A percentile compares a stretch with the other conserved stretches of the same genome.
Conservation (phyloP, 92 coral and sea anemone species). For the Epizoanthus stellaris region DNA sequence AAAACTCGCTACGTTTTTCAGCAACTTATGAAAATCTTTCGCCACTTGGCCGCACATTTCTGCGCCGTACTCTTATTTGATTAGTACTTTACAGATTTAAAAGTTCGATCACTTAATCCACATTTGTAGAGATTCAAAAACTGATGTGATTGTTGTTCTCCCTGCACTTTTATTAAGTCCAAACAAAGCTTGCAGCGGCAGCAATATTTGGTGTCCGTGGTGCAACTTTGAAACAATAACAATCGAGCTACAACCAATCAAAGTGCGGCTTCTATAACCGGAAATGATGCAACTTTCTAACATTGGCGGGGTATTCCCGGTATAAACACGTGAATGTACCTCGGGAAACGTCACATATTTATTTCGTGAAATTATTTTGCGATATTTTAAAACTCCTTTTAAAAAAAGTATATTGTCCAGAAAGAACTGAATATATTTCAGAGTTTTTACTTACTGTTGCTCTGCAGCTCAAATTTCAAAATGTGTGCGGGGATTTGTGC, state of each 20-base stretch:
- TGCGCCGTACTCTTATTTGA: not conserved
- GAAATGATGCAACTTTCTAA: conserved; percentile 40
- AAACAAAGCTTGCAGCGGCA: not conserved
- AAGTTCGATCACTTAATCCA: not conserved
- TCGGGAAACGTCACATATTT: not conserved
- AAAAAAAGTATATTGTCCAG: too few species aligned
- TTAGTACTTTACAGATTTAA: not conserved
- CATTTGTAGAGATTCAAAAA: not conserved
- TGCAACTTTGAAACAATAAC: conserved; percentile 51
- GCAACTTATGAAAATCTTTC: conserved; percentile 85
- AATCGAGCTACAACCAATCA: conserved; percentile 46
- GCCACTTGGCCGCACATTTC: conserved; percentile 65
- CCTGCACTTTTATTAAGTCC: not conserved
- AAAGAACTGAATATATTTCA: too few species aligned
- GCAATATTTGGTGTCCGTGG: conserved; percentile 53
- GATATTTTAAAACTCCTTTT: too few species aligned
- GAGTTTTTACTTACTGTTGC: too few species aligned
- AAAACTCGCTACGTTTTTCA: conserved; percentile 79
- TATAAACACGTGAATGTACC: conserved; percentile 15
- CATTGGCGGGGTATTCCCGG: conserved; percentile 37
- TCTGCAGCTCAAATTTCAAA: too few species aligned
- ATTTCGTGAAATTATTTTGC: too few species aligned
- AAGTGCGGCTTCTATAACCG: not conserved
- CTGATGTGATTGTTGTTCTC: too few species aligned
- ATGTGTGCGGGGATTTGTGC: not conserved